Percentiles rank a stretch among this genome's conserved stretches.
Conservation (phyloP, 2,797 vertebrate species). For the Onychomys arenicola region DNA sequence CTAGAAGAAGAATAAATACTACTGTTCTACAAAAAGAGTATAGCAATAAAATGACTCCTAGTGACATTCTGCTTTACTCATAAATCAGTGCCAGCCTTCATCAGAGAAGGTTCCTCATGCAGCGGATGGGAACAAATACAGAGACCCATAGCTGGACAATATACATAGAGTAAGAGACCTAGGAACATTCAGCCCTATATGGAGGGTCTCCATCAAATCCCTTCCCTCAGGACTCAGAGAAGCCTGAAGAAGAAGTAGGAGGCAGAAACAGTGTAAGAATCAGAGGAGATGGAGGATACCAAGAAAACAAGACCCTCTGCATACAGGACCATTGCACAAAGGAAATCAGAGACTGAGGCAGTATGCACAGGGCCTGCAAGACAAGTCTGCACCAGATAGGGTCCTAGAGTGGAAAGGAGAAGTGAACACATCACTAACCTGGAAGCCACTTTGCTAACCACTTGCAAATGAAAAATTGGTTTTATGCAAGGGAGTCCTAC, state of each 20-base stretch:
- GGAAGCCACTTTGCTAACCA: background rate
- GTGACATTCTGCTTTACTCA: background rate
- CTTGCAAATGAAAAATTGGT: background rate
- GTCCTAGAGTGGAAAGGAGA: background rate
- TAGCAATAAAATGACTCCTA: background rate
- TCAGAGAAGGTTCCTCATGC: background rate
- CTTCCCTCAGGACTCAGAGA: background rate
- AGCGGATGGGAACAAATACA: background rate
- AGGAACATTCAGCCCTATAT: background rate
- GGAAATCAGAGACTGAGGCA: background rate
- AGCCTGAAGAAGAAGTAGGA: background rate
- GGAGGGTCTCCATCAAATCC: background rate
- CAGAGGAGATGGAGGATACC: background rate
- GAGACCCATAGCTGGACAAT: background rate
- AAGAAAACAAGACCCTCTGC: background rate
- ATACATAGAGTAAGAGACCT: background rate
- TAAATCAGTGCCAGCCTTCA: background rate
- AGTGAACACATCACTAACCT: background rate
- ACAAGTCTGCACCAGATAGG: background rate
- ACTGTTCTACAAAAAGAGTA: background rate
- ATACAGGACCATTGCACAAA: background rate
- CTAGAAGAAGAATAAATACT: background rate
- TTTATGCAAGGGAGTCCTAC: background rate
- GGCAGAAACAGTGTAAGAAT: background rate
- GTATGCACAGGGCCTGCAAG: background rate